Conservation (phyloP, 2,888 invertebrate species). For the Priocnemis perturbator region DNA sequence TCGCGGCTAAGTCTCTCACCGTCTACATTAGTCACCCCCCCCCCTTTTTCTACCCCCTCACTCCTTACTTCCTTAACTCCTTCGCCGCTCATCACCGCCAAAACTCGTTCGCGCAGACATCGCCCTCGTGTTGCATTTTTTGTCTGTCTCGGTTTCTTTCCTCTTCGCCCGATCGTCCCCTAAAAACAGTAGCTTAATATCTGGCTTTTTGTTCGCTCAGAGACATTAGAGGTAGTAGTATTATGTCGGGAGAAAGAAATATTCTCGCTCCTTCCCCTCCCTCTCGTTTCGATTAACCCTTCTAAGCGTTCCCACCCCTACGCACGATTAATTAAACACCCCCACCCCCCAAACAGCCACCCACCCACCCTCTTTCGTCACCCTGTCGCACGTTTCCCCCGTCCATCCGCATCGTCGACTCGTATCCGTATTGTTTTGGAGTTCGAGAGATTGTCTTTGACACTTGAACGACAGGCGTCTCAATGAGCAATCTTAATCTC, state of each 20-base stretch:
- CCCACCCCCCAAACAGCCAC: too few species aligned
- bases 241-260: constrained; percentile 43
- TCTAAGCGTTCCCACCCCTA: too few species aligned
- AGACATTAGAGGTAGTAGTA: constrained; percentile 54
- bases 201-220: constrained; percentile 32
- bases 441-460: constrained; percentile 57
- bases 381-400: too few species aligned
- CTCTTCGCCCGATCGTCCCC: constrained; percentile 13
- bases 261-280: constrained; percentile 15
- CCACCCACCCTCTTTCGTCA: constrained; percentile 8
- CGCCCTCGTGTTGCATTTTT: too few species aligned
- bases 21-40: neutral
- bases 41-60: too few species aligned
- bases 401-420: neutral
- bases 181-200: constrained; percentile 19
- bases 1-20: neutral
- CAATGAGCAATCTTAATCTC: constrained; percentile 54
- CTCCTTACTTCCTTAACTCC: too few species aligned
- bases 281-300: constrained; percentile 17
- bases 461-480: constrained; percentile 49
- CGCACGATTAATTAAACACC: too few species aligned
- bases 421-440: constrained; percentile 26
- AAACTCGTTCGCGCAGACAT: too few species aligned
- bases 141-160: constrained; percentile 20
- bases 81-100: too few species aligned